phyloP scores from a whole-genome alignment of 2,888 invertebrate species.

The Parnassius apollo region DNA sequence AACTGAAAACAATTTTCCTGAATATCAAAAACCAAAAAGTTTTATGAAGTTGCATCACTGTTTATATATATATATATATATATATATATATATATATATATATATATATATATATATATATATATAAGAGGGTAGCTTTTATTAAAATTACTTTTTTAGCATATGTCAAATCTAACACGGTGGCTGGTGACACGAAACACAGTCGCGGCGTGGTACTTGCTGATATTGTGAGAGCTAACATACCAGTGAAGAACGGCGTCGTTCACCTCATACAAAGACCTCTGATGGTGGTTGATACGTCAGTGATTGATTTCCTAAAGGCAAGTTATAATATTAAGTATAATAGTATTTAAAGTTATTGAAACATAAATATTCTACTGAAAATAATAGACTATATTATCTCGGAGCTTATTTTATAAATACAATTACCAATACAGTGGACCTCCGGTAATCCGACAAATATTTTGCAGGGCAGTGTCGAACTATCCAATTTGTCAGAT shows the following conservation, averaged over 20 bases:
- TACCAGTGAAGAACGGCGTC: conserved; percentile 95
- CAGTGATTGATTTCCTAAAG: conserved; percentile 91
- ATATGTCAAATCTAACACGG: conserved; percentile 92
- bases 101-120: conserved; percentile 2
- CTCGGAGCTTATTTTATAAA: not conserved
- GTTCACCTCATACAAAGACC: conserved; percentile 95
- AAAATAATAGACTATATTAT: not conserved
- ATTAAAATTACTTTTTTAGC: conserved; percentile 69
- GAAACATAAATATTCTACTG: not conserved
- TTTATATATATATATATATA: too few relatives aligned
- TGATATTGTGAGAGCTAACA: conserved; percentile 93
- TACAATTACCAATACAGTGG: too few relatives aligned
- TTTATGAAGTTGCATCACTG: not conserved
- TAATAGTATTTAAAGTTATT: too few relatives aligned
- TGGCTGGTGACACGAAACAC: conserved; percentile 88
- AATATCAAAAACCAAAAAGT: not conserved
- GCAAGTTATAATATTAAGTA: conserved; percentile 61
- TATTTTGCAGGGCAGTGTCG: too few relatives aligned
- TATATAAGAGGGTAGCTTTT: too few relatives aligned
- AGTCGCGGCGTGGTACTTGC: conserved; percentile 92
- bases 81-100: conserved; percentile 4
- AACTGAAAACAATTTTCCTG: not conserved
- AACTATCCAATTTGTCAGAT: too few relatives aligned
- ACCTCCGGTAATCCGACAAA: too few relatives aligned
- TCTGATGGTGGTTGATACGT: conserved; percentile 94